Percentiles rank a stretch among this genome's conserved stretches.
These are phyloP conservation scores for Eira barbara DNA, from an alignment of 2,113 vertebrate genomes.

Conservation along the genomic window DNA sequence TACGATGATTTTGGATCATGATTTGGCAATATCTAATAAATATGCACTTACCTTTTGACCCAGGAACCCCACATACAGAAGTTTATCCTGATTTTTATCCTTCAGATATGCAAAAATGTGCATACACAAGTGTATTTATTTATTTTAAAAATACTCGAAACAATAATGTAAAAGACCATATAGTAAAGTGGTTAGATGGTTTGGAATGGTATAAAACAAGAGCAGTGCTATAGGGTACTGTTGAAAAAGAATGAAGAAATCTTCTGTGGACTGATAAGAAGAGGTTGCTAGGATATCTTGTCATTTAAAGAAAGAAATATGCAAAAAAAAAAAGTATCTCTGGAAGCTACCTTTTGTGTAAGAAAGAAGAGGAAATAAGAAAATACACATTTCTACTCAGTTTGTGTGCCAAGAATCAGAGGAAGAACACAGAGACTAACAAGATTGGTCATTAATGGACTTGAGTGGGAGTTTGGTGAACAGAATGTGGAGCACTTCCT, in stretches of 20 bases:
- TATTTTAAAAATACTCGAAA: not conserved
- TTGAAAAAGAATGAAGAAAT: not conserved
- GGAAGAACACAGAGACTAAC: not conserved
- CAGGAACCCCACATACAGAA: not conserved
- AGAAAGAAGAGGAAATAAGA: not conserved
- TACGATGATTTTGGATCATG: not conserved
- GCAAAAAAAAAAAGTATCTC: not conserved
- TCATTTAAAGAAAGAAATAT: not conserved
- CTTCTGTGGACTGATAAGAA: not conserved
- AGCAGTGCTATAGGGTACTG: fast-evolving
- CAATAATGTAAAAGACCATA: not conserved
- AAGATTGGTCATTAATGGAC: not conserved
- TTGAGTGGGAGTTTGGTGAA: not conserved
- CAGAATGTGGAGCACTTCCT: not conserved
- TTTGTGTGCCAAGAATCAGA: not conserved
- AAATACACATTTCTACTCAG: not conserved
- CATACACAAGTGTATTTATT: not conserved
- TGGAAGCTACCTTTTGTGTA: not conserved
- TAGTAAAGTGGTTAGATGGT: not conserved
- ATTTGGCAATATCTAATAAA: not conserved
- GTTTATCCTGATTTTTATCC: not conserved
- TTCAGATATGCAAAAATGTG: not conserved
- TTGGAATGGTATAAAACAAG: not conserved
- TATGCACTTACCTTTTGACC: not conserved
- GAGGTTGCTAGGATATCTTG: not conserved